These are phyloP conservation scores for Acanthosepion pharaonis DNA, from an alignment of 2,888 invertebrate genomes.

Conservation along the genomic window DNA sequence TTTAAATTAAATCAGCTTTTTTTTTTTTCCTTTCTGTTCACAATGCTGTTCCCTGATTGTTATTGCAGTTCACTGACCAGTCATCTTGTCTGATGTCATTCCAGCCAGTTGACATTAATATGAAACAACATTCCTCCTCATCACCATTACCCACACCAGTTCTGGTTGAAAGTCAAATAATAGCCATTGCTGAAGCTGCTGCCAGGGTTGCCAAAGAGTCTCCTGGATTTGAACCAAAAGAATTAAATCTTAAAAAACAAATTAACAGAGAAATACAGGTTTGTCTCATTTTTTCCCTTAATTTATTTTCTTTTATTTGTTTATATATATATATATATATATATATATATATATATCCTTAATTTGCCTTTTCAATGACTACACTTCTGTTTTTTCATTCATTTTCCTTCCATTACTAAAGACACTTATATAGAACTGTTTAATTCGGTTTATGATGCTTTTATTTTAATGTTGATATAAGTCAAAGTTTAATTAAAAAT, in stretches of 20 bases:
- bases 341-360: neutral
- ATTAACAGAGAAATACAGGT: slow-evolving; percentile 92
- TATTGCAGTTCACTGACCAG: slow-evolving; percentile 43
- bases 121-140: slow-evolving; percentile 54
- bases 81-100: slow-evolving; percentile 46
- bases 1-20: neutral
- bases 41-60: neutral
- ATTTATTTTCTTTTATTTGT: neutral
- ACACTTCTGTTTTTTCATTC: neutral
- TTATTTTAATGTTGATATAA: neutral
- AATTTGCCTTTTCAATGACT: neutral
- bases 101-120: slow-evolving; percentile 46
- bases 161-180: slow-evolving; percentile 87
- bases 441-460: neutral
- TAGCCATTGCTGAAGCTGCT: slow-evolving; percentile 87
- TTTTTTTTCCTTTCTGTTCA: neutral
- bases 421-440: neutral
- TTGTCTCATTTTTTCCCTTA: slow-evolving; percentile 56
- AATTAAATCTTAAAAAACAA: slow-evolving; percentile 89
- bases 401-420: neutral
- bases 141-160: slow-evolving; percentile 62
- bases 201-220: slow-evolving; percentile 86
- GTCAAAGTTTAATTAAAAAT: neutral
- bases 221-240: slow-evolving; percentile 90
- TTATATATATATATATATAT: neutral